Evolutionary conservation across 2,888 invertebrate species (phyloP), one percentile per base, ranked within the genome.

Genomic region (Acronicta leporina): DNA sequence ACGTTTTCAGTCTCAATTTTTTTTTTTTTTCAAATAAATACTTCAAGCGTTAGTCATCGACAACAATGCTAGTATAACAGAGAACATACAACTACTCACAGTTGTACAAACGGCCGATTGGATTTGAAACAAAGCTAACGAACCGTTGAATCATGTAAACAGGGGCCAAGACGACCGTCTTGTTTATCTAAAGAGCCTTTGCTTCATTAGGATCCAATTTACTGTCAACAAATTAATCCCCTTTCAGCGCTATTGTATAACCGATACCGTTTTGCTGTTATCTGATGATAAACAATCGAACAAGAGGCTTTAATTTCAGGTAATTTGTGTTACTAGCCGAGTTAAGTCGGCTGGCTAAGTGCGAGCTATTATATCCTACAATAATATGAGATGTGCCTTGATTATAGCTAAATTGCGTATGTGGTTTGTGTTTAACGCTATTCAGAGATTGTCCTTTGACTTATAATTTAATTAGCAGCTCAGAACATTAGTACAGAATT

Each of bases 151-250:
- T 90, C 92, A 91, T 92, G 94, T 94, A 94, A 93, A 94, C 94
- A 94, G 88, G 86, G 87, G 87, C 78, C 90, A 93, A 94, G 93
- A 93, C 92, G 91, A 91, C 91, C 89, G 91, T 90, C 92, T 92
- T 94, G 93, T 94, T 94, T 94, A 93, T 91, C 88, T 91, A 90
- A 90, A 92, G 91, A 90, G 92, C 93, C 94, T 94, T 94, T 94
- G 94, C 92, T 94, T 94, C 94, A 94, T 94, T 94, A 94, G 94
- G 92, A 94, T 94, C 92, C 92, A 93, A 94, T 94, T 93, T 90
- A 89, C 92, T 92, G 92, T 92, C 92, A 92, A 93, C 92, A 93
- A 93, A 92, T 94, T 92, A 92, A 93, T 91, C 89, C 88, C 85
- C 86, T 88, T 90, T 85, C 81, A 72, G 77, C 77, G 79, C 81